Percentiles rank a stretch among this genome's conserved stretches.
Evolutionary conservation across 1,140 invertebrate genomes (phyloP).

Genomic region (Heliothis virescens): DNA sequence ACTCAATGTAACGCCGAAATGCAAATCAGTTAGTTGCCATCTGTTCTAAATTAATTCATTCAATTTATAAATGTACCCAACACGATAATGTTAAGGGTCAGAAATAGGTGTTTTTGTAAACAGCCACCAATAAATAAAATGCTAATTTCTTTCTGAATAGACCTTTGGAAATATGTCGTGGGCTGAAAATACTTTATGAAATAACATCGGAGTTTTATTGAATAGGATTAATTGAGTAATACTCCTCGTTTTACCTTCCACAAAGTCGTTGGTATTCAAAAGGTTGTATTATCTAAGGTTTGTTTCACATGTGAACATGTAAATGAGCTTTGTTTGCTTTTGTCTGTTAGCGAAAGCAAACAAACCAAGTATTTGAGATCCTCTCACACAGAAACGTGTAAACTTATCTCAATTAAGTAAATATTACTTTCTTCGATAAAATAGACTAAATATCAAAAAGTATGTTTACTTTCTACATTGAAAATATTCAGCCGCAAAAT

Average conservation of each 20-base stretch:
- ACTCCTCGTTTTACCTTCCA: no score
- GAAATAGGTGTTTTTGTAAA: not conserved
- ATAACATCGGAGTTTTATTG: not conserved
- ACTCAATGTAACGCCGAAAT: conserved; percentile 42
- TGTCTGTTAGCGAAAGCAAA: no score
- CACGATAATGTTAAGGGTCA: not conserved
- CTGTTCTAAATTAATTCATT: conserved; percentile 46
- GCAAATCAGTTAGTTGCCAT: conserved; percentile 41
- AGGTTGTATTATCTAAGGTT: no score
- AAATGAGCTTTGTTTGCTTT: no score
- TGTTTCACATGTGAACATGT: no score
- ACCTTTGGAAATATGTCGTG: conserved; percentile 4
- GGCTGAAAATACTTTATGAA: conserved; percentile 1
- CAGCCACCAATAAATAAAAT: conserved; percentile 2
- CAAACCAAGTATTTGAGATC: not conserved
- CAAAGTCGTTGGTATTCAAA: no score
- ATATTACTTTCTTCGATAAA: not conserved
- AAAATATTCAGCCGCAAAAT: conserved; percentile 2
- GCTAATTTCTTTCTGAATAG: not conserved
- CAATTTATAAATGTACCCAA: conserved; percentile 11
- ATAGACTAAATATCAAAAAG: no score
- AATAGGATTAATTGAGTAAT: no score
- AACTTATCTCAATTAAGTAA: not conserved
- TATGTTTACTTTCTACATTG: no score
- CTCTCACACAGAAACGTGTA: not conserved